Conservation (phyloP, 2,113 vertebrate genomes). For the Poecile atricapillus region DNA sequence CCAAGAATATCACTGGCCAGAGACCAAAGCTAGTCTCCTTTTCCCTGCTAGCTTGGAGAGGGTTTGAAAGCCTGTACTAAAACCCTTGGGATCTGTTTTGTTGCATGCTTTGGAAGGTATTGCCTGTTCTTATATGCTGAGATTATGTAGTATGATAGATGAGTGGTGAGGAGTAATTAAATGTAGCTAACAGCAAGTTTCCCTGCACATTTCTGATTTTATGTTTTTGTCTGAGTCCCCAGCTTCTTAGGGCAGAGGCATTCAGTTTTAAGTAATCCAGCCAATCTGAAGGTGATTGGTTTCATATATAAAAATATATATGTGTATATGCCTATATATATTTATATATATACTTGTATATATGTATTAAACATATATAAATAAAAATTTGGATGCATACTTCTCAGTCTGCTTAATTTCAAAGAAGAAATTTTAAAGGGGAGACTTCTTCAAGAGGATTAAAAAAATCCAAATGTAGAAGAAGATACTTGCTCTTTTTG, state of each 20-base stretch:
- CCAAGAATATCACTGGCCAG: not conserved
- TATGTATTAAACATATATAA: not conserved
- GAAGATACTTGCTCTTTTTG: not conserved
- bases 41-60: not conserved
- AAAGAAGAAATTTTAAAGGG: not conserved
- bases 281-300: not conserved
- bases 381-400: not conserved
- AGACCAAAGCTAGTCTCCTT: not conserved
- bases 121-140: not conserved
- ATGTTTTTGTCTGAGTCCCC: not conserved
- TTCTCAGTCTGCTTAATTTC: not conserved
- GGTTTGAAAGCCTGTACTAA: not conserved
- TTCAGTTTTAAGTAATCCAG: not conserved
- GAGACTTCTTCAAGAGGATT: not conserved
- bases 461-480: not conserved
- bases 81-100: not conserved
- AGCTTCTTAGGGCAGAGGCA: not conserved
- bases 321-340: not conserved
- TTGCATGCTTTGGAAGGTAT: not conserved
- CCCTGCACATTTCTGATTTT: not conserved
- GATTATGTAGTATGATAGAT: not conserved
- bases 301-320: not conserved
- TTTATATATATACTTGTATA: not conserved
- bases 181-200: not conserved
- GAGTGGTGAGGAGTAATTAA: slow-evolving; percentile 9